Evolutionary conservation across 2,888 invertebrate genomes (phyloP), one percentile per base, ranked within the genome.

Genomic region (Yponomeuta malinellus): DNA sequence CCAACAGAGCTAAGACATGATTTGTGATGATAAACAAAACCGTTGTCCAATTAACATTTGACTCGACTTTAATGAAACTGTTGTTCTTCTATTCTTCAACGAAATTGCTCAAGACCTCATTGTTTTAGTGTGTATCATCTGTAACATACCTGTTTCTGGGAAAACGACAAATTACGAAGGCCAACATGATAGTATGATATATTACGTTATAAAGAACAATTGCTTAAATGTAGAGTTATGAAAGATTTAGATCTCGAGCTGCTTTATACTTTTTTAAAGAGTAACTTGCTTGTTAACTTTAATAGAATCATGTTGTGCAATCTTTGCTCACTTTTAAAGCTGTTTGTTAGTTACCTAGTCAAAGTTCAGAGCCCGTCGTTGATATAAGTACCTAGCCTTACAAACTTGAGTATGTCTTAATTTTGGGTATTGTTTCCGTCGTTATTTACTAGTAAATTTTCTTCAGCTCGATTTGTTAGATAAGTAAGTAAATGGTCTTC

Each of bases 151-250:
- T 73, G 77, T 80, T 85, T 84, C 86, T 85, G 86, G 79, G 88
- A 88, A 88, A 84, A 85, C 77, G 76, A 80, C 86, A 82, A 86
- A 89, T 87, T 87, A 86, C 79, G 81, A 88, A 86, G 84, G 82
- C 82, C 79, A 84, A 84, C 87, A 77, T 81, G 83, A 83, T 85
- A 76, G 78, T 82, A 80, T 82, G 71, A 64, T 37, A 63, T 72
- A 52, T 70, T 72, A n/a, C 63, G 23, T 12, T 15, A 29, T 43
- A 71, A n/a, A 15, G 63, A 68, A 59, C 15, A 31, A 66, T 64
- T 69, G 48, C 65, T 64, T 66, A 71, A 71, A 71, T 59, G 65
- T 67, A 76, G 76, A 82, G 77, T 80, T 80, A 74, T 74, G 74
- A 73, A 72, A 78, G 82, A 81, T 82, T 79, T 74, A 74, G 78